Conservation (phyloP, 2,113 vertebrate genomes). For the Elaphurus davidianus region DNA sequence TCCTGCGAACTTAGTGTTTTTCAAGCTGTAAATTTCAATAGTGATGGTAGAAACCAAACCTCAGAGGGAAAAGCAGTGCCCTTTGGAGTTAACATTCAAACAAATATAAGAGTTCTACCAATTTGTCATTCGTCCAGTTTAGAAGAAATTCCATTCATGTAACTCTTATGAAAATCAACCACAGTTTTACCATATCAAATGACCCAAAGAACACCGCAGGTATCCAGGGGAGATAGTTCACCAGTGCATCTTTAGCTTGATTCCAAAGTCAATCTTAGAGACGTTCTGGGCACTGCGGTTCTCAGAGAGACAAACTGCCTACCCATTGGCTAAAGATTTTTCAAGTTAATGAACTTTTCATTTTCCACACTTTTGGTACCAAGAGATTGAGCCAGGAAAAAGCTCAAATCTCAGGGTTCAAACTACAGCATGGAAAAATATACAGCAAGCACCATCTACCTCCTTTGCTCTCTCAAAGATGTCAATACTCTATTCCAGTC, state of each 20-base stretch:
- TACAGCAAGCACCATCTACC: conserved; percentile 19
- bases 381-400: conserved; percentile 45
- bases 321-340: not conserved
- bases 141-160: conserved; percentile 50
- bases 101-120: not conserved
- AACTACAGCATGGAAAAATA: conserved; percentile 27
- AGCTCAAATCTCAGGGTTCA: conserved; percentile 32
- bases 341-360: conserved; percentile 29
- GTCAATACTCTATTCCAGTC: conserved; percentile 23
- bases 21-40: conserved; percentile 32
- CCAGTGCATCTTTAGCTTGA: conserved; percentile 37
- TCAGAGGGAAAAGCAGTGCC: conserved; percentile 26
- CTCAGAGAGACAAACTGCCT: conserved; percentile 39
- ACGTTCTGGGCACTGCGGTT: not conserved
- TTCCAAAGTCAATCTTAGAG: conserved; percentile 40
- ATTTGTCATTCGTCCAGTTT: conserved; percentile 15
- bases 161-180: conserved; percentile 43
- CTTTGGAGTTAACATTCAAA: conserved; percentile 21
- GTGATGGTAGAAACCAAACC: conserved; percentile 36
- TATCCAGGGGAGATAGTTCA: conserved; percentile 30
- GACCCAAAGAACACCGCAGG: conserved; percentile 45
- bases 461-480: conserved; percentile 57
- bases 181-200: conserved; percentile 46
- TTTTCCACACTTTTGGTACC: conserved; percentile 13
- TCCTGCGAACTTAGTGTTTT: conserved; percentile 25